Base-by-base conservation (phyloP, 2,888 invertebrate species). In the Hypomecis punctinalis region DNA sequence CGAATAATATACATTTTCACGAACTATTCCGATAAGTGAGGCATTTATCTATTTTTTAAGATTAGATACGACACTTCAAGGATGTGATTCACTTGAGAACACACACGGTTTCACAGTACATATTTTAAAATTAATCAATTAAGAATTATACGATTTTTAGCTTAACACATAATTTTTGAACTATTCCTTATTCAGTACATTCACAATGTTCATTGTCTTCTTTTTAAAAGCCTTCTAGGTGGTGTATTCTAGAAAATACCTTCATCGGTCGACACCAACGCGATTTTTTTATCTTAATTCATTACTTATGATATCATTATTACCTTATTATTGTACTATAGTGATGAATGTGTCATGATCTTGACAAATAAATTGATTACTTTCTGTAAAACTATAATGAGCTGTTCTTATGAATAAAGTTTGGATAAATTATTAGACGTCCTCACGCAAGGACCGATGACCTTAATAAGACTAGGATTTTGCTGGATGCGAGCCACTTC, bases 31-130 rank as follows among this genome's bases (percentile, higher is more conserved):
- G 89, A 88, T 89, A 89, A 87, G 80, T 83, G 60, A 75, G 67
- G 66, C 72, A 80, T 81, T 88, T 91, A 90, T 91, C 90, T 86
- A 76, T 75, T 78, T 74, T 69, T 70, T 53, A 72, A 80, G 92
- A 92, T 92, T 86, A 92, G 92, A 92, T 91, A 91, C 76, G 81
- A 73, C 71, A 73, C 73, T 82, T 88, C 86, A 88, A 90, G 90
- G 86, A 88, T 87, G 79, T 76, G 80, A 83, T 81, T 84, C 80
- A 80, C 72, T 56, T 62, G 40, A 66, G 61, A 46, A 40, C 47
- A 63, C 62, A 49, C 47, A 57, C 53, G 54, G 62, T 58, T 51
- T 63, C 42, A 48, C 45, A 45, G 36, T 55, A 62, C 51, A 57
- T 36, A 45, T 63, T 48, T 66, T 67, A 60, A 61, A 55, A 46